Evolutionary conservation across 2,113 vertebrate genomes (phyloP).

Genomic region (Platanista minor): DNA sequence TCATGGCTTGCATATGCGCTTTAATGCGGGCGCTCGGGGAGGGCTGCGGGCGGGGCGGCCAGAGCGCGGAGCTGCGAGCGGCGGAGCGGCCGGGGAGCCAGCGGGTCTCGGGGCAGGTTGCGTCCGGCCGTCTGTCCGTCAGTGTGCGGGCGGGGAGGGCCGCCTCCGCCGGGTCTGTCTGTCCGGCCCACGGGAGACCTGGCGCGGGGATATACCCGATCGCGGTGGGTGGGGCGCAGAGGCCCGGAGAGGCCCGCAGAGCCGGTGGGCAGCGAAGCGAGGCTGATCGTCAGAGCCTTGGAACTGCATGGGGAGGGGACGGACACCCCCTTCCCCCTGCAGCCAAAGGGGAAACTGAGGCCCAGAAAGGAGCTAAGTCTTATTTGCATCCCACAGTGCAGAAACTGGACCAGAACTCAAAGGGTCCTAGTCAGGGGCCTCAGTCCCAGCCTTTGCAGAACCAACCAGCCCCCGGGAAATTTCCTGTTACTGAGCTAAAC

Average conservation of each 20-base stretch:
- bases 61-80: neutral
- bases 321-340: neutral
- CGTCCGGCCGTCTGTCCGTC: neutral
- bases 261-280: neutral
- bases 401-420: neutral
- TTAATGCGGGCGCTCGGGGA: conserved; percentile 73
- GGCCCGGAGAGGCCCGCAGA: neutral
- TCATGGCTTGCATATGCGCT: conserved; percentile 99
- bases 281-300: neutral
- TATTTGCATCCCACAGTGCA: neutral
- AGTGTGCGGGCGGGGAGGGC: neutral
- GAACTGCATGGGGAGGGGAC: neutral
- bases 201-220: neutral
- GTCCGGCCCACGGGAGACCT: neutral
- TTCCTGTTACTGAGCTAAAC: neutral
- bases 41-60: conserved; percentile 56
- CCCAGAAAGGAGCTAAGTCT: neutral
- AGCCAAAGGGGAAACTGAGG: conserved; percentile 8
- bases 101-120: neutral
- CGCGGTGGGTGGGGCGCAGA: neutral
- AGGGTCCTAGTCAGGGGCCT: neutral
- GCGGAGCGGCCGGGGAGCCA: neutral
- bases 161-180: neutral
- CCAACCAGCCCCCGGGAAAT: neutral
- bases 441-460: rapidly evolving